Evolutionary conservation across 2,888 invertebrate genomes (phyloP).

Genomic region (Nymphalis urticae): DNA sequence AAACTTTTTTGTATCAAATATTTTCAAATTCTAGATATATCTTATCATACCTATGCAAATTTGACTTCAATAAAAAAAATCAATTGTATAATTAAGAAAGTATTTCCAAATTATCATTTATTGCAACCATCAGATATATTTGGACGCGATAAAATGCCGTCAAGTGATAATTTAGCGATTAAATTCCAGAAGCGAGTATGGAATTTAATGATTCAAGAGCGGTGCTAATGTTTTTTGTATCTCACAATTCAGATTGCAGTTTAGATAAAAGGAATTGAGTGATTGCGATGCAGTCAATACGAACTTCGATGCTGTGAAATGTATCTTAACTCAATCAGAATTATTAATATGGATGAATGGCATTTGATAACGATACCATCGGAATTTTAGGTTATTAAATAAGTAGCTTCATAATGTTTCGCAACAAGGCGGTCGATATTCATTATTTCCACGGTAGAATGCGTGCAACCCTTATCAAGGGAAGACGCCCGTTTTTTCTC

Average conservation of each 20-base stretch:
- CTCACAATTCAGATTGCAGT: constrained; percentile 42
- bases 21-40: too few relatives aligned
- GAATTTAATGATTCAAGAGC: constrained; percentile 38
- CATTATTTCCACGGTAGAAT: constrained; percentile 70
- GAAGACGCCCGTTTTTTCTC: constrained; percentile 80
- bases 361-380: neutral
- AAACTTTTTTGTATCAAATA: too few relatives aligned
- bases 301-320: constrained; percentile 37
- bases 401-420: constrained; percentile 35
- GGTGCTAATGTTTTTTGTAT: constrained; percentile 29
- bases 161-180: constrained; percentile 40
- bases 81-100: constrained; percentile 15
- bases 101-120: constrained; percentile 21
- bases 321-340: constrained; percentile 41
- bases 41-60: neutral
- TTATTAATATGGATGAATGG: constrained; percentile 29
- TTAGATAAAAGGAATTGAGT: constrained; percentile 42
- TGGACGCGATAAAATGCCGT: constrained; percentile 35
- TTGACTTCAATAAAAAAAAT: neutral
- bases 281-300: constrained; percentile 43
- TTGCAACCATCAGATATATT: constrained; percentile 39
- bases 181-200: constrained; percentile 39
- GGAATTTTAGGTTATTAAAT: constrained; percentile 12
- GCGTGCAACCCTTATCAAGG: constrained; percentile 80
- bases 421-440: constrained; percentile 65